These are phyloP conservation scores for Trachops cirrhosus DNA, from an alignment of 2,797 vertebrate genomes.

Conservation along the genomic window DNA sequence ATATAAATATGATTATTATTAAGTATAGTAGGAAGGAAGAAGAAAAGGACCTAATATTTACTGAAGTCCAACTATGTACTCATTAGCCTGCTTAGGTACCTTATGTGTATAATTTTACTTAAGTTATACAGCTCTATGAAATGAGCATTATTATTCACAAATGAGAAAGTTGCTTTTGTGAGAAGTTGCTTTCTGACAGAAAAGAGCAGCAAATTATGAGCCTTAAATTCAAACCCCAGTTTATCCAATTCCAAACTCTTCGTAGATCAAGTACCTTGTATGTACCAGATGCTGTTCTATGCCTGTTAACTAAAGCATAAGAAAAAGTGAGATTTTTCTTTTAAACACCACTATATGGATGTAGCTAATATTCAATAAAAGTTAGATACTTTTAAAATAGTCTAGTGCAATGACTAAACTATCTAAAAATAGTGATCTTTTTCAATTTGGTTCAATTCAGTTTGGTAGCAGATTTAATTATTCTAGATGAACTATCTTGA, in stretches of 20 bases:
- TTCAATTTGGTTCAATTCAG: slow-evolving; percentile 57
- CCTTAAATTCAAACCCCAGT: neutral
- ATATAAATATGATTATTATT: neutral
- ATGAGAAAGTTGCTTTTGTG: neutral
- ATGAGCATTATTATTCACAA: neutral
- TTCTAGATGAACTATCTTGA: slow-evolving; percentile 27
- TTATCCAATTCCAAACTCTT: neutral
- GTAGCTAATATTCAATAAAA: slow-evolving; percentile 3
- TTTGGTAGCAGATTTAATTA: slow-evolving; percentile 40
- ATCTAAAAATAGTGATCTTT: slow-evolving; percentile 62
- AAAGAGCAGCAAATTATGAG: neutral
- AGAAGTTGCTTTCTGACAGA: neutral
- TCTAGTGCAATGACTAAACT: slow-evolving; percentile 44
- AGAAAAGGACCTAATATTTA: neutral
- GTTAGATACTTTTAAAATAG: neutral
- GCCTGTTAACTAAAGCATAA: neutral
- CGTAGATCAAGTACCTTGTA: neutral
- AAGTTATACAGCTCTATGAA: neutral
- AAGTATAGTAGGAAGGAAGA: neutral
- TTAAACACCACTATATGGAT: neutral
- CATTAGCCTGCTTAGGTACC: neutral
- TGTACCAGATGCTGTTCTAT: neutral
- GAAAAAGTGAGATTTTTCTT: neutral
- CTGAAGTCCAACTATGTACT: neutral
- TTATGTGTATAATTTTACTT: neutral